Percentiles rank a stretch among this genome's conserved stretches.
Conservation (phyloP, 2,797 vertebrate species). For the Typhlichthys subterraneus region DNA sequence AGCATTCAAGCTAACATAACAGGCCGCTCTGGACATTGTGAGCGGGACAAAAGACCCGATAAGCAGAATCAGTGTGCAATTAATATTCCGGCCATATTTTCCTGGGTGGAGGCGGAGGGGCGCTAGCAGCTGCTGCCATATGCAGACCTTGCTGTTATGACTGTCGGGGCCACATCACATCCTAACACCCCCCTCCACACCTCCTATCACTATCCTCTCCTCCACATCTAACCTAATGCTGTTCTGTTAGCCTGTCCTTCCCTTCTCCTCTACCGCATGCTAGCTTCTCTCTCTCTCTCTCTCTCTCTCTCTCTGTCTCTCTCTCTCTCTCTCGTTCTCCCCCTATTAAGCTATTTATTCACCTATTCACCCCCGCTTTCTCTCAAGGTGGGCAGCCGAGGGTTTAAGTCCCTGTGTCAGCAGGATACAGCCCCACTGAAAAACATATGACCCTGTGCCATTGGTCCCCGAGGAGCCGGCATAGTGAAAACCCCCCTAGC, state of each 20-base stretch:
- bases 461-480: no score
- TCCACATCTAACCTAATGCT: background rate
- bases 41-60: constrained; percentile 48
- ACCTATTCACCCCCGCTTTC: background rate
- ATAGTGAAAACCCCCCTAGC: no score
- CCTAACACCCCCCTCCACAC: constrained; percentile 3
- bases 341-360: background rate
- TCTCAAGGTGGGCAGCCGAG: no score
- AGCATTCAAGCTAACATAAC: constrained; percentile 28
- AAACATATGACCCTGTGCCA: no score
- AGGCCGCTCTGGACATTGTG: constrained; percentile 27
- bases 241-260: background rate
- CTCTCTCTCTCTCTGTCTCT: background rate
- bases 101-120: constrained; percentile 63
- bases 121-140: constrained; percentile 72
- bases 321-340: constrained; percentile 2
- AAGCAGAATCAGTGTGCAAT: constrained; percentile 68
- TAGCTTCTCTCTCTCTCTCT: constrained; percentile 5
- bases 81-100: constrained; percentile 77
- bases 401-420: no score
- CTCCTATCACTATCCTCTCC: background rate
- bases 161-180: constrained; percentile 64
- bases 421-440: no score
- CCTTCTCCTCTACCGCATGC: constrained; percentile 13
- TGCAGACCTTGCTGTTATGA: constrained; percentile 73